These are phyloP conservation scores for Corvus cornix DNA, from an alignment of 2,113 vertebrate species.

Conservation along the genomic window DNA sequence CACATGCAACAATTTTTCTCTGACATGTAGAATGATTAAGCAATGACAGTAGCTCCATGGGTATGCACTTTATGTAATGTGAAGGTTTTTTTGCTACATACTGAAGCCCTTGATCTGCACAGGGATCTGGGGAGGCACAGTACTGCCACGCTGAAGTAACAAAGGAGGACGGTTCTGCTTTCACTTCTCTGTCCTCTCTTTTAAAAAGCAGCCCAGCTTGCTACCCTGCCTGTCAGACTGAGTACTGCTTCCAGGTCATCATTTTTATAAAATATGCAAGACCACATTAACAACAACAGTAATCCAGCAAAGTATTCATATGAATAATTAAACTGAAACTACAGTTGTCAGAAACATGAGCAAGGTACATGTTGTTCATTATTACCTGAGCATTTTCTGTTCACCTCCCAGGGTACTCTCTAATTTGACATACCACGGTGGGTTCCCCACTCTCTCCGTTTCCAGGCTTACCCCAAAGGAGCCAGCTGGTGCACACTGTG, in stretches of 20 bases:
- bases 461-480: neutral
- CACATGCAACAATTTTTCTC: neutral
- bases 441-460: neutral
- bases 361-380: neutral
- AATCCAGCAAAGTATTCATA: neutral
- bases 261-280: conserved; percentile 33
- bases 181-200: neutral
- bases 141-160: neutral
- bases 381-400: neutral
- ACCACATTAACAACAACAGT: neutral
- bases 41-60: neutral
- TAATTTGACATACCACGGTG: neutral
- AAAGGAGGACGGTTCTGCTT: neutral
- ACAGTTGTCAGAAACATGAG: neutral
- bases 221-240: neutral
- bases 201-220: neutral
- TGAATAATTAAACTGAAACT: conserved; percentile 46
- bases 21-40: neutral
- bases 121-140: neutral
- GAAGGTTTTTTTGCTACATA: neutral
- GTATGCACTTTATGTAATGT: neutral
- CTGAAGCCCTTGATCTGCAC: neutral
- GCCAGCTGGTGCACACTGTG: neutral
- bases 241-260: neutral
- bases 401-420: neutral